Evolutionary conservation across 2,113 vertebrate genomes (phyloP).

Genomic region (Lynx canadensis): DNA sequence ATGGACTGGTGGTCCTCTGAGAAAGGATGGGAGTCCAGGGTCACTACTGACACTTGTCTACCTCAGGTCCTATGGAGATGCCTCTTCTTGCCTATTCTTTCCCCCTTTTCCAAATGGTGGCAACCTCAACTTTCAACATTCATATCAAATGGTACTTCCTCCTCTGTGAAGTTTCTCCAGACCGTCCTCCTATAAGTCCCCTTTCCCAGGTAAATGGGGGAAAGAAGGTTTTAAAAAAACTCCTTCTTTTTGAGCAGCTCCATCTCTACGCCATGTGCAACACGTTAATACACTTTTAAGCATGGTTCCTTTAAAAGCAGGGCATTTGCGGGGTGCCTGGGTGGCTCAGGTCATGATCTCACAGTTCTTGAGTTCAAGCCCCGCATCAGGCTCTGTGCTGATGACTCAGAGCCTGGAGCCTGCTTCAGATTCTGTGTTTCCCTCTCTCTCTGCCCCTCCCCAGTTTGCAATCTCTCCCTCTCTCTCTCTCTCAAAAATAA

Average conservation of each 20-base stretch:
- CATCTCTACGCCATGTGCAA: not conserved
- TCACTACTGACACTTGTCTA: not conserved
- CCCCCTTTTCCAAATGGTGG: not conserved
- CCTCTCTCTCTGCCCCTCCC: too few relatives aligned
- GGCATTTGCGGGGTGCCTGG: accelerated
- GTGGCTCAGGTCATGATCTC: too few relatives aligned
- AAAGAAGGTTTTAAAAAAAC: accelerated
- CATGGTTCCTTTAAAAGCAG: not conserved
- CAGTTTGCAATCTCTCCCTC: too few relatives aligned
- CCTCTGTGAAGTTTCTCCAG: not conserved
- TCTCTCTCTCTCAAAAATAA: too few relatives aligned
- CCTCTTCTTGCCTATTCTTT: too few relatives aligned
- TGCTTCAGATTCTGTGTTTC: too few relatives aligned
- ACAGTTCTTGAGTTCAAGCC: too few relatives aligned
- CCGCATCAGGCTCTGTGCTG: too few relatives aligned
- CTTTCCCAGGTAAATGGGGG: not conserved
- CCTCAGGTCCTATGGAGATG: accelerated
- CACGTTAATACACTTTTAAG: not conserved
- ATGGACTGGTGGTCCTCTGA: not conserved
- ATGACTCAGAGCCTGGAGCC: too few relatives aligned
- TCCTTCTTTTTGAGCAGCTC: not conserved
- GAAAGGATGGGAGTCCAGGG: not conserved
- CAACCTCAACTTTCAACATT: not conserved
- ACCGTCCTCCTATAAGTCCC: not conserved
- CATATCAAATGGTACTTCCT: too few relatives aligned